Evolutionary conservation across 2,113 vertebrate species (phyloP).

Genomic region (Brienomyrus brachyistius): DNA sequence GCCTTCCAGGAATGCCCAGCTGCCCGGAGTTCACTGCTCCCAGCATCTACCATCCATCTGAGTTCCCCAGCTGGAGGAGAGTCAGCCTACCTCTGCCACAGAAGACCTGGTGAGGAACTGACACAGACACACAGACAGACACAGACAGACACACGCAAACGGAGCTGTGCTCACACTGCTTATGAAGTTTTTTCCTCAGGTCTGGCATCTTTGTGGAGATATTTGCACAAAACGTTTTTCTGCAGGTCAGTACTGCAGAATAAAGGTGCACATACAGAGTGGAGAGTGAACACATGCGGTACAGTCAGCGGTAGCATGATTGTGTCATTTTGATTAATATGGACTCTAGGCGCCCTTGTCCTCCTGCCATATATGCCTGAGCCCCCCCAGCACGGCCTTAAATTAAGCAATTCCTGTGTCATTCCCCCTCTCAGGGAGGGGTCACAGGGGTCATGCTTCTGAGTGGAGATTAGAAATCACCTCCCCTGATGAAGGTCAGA

Average conservation of each 20-base stretch:
- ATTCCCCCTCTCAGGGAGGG: background rate
- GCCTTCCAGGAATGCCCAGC: conserved; percentile 75
- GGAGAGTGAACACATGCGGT: background rate
- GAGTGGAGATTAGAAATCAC: conserved; percentile 1
- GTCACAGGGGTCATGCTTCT: background rate
- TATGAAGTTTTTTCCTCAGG: background rate
- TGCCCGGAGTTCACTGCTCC: conserved; percentile 73
- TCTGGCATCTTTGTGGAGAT: background rate
- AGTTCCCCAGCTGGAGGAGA: conserved; percentile 70
- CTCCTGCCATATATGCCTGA: background rate
- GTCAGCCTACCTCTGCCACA: conserved; percentile 67
- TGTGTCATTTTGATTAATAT: background rate
- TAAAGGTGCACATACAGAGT: background rate
- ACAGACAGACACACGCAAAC: background rate
- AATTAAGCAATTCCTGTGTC: background rate
- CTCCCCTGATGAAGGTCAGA: background rate
- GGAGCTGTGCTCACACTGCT: background rate
- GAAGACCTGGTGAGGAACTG: conserved; percentile 67
- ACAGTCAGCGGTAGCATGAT: background rate
- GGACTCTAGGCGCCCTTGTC: background rate
- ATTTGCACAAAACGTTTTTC: background rate
- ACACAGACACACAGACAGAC: background rate
- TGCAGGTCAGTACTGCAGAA: too few relatives aligned
- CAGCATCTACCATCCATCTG: conserved; percentile 70
- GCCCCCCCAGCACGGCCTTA: background rate